Evolutionary conservation across 2,797 vertebrate species (phyloP), one percentile per base, ranked within the genome.

Genomic region (Lophotriccus pileatus): DNA sequence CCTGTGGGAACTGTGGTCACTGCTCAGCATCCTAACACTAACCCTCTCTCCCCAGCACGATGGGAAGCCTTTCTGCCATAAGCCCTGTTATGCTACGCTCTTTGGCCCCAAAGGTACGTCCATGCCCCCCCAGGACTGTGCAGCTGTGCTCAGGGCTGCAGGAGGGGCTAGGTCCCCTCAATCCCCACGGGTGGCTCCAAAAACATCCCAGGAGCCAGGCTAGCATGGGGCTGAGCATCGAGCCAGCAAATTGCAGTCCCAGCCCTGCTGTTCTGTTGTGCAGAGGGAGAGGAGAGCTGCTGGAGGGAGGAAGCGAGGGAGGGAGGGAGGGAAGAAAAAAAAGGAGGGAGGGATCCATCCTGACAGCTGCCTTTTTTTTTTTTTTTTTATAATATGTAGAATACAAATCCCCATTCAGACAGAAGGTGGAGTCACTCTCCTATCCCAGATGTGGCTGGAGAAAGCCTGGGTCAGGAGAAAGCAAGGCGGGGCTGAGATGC

Each of bases 61-160:
- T 6, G 99, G 99, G 93, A 98, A 99, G 81, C 99, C 99, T 16
- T 99, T 99, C 97, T 99, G 99, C 97, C 99, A 99, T 98, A 99
- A 99, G 93, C 99, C 99, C 3, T 99, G 99, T 97, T 99, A 99
- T 0, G 99, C 99, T 44, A 98, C 98, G 0, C 98, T 99, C 58
- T 99, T 99, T 0, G 99, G 99, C 79, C 99, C 99, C 95, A 99
- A 99, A 99, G 99, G 99, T 99, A 98, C 0, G 97, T 90, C 23
- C 0, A 0, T n/a, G 58, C 41, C 4, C 5, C 37, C 28, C 9
- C 3, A 2, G 44, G 34, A 28, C 62, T 44, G 23, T 23, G 44
- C 0, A 0, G 32, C 36, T 6, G 0, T 66, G 81, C 47, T 46
- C 7, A 3, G 70, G 62, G 49, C 81, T 81, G 37, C 62, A 28